A percentile compares a stretch with the other conserved stretches of the same genome.
Evolutionary conservation across 2,113 vertebrate species (phyloP).

Genomic region (Scomber scombrus): DNA sequence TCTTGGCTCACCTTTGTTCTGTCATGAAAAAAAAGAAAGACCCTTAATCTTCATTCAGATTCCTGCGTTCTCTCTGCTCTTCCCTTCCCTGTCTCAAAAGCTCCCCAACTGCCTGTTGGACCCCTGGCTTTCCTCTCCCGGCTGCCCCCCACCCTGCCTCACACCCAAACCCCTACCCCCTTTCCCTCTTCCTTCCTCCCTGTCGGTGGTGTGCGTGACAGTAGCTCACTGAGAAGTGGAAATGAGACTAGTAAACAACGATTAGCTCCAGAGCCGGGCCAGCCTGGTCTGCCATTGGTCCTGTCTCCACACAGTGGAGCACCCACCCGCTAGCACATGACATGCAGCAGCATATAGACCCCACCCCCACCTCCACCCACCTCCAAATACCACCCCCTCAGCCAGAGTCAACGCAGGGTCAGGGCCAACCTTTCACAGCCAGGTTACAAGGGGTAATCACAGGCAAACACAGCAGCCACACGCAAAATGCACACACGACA

Average conservation of each 20-base stretch:
- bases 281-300: constrained; percentile 79
- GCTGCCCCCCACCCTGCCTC: constrained; percentile 10
- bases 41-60: constrained; percentile 33
- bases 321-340: constrained; percentile 73
- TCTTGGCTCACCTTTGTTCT: constrained; percentile 55
- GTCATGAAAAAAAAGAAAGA: constrained; percentile 4
- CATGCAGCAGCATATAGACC: constrained; percentile 51
- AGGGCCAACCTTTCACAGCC: constrained; percentile 85
- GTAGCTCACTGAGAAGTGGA: constrained; percentile 89
- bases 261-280: constrained; percentile 87
- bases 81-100: constrained; percentile 55
- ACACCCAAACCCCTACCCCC: constrained; percentile 38
- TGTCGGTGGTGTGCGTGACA: constrained; percentile 86
- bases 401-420: constrained; percentile 83
- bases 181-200: constrained; percentile 69
- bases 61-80: constrained; percentile 40
- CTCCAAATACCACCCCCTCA: constrained; percentile 25
- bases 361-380: constrained; percentile 19
- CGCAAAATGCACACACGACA: constrained; percentile 80
- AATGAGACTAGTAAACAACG: constrained; percentile 90
- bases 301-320: constrained; percentile 71
- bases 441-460: constrained; percentile 84
- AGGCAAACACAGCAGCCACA: constrained; percentile 87
- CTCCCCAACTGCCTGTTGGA: constrained; percentile 72
- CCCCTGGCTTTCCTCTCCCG: constrained; percentile 58